Evolutionary conservation across 1,140 invertebrate species (phyloP).

Genomic region (Tetramorium alpestre): DNA sequence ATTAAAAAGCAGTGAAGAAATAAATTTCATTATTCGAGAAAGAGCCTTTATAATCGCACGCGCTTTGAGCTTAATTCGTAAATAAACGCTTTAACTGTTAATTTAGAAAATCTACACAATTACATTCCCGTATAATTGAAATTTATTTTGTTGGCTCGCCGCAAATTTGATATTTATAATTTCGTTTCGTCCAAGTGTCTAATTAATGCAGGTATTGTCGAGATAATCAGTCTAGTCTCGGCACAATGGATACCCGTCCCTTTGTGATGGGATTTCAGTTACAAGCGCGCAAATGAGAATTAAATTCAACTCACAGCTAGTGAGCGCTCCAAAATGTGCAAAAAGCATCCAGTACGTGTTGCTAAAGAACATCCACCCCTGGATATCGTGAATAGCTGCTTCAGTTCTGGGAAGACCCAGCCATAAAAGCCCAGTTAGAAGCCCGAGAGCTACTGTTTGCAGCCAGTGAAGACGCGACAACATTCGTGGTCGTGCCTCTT

Average conservation of each 20-base stretch:
- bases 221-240: constrained; percentile 39
- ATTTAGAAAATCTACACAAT: neutral
- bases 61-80: neutral
- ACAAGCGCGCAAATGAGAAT: constrained; percentile 18
- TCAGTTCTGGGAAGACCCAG: constrained; percentile 92
- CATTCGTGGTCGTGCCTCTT: constrained; percentile 92
- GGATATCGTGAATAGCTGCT: constrained; percentile 91
- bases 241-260: neutral
- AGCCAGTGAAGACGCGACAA: constrained; percentile 93
- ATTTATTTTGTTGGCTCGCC: neutral
- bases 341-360: constrained; percentile 96
- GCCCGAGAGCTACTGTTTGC: constrained; percentile 91
- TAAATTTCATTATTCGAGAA: neutral
- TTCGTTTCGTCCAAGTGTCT: neutral
- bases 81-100: constrained; percentile 3
- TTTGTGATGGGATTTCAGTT: neutral
- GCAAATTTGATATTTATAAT: constrained; percentile 13
- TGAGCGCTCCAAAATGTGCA: constrained; percentile 92
- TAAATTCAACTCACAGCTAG: constrained; percentile 88
- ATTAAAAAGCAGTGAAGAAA: neutral
- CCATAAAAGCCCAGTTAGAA: constrained; percentile 93
- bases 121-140: neutral
- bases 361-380: constrained; percentile 95
- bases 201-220: constrained; percentile 29
- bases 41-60: neutral